Evolutionary conservation across 2,113 vertebrate species (phyloP), one percentile per base, ranked within the genome.

Genomic region (Sula dactylatra): DNA sequence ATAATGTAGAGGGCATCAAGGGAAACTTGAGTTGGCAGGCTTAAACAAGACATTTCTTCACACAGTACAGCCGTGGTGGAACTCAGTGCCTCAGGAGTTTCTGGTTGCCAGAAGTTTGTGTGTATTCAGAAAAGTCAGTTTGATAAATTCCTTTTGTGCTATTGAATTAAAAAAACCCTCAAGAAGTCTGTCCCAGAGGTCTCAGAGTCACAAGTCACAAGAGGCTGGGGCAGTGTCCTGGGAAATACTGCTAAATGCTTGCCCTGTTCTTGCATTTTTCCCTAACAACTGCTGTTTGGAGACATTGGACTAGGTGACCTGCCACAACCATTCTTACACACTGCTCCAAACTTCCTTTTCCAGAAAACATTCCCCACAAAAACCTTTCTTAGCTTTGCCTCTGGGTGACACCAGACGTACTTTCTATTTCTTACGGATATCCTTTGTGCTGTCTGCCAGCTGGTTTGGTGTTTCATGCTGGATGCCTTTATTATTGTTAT

Each of bases 1-100:
- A 65, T 56, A n/a, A 79, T 25, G 16, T 21, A 62, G 45, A 66
- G 27, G 24, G 6, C 10, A 42, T 10, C 0, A 0, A 86, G 29
- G 32, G 32, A 72, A 72, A 61, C 19, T n/a, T 44, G n/a, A 55
- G 42, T 7, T 56, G 45, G 24, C 25, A 78, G 42, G 16, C 31
- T 92, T 22, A 54, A 54, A 26, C 49, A 29, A 52, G 50, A n/a
- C 34, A 9, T 10, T 29, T 10, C 13, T 36, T 61, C 18, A 9
- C 17, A 34, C 36, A 38, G 29, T 0, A 0, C 4, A 17, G 45
- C 65, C 20, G 19, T 16, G 21, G 42, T 18, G 18, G 45, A 65
- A 47, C 16, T 49, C 0, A 0, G 34, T 36, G 16, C 40, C 49
- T 54, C 16, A 19, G 59, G 36, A 73, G 4, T 2, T 19, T 44